phyloP scores from a whole-genome alignment of 2,113 vertebrate genomes.

The Gopherus evgoodei region DNA sequence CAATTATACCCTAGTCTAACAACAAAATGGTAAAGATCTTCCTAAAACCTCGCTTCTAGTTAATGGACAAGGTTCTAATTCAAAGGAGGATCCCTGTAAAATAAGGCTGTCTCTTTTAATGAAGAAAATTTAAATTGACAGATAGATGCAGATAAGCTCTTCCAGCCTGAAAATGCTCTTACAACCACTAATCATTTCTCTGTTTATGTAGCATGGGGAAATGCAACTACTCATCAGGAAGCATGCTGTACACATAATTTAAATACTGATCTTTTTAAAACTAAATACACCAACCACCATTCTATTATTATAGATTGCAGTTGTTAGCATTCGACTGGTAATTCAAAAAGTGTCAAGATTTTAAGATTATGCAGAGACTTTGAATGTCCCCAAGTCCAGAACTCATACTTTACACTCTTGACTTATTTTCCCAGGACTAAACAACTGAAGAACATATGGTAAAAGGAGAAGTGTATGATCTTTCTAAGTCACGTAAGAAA shows the following conservation, averaged over 20 bases:
- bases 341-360: not conserved
- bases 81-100: not conserved
- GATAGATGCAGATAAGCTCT: not conserved
- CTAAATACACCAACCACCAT: not conserved
- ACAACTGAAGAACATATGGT: not conserved
- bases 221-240: not conserved
- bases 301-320: not conserved
- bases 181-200: not conserved
- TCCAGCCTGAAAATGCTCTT: not conserved
- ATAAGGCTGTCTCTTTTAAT: not conserved
- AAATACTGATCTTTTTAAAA: not conserved
- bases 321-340: not conserved
- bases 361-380: not conserved
- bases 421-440: not conserved
- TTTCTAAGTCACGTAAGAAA: not conserved
- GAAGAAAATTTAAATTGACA: not conserved
- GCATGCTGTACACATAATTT: not conserved
- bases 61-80: not conserved
- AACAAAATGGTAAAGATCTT: not conserved
- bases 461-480: not conserved
- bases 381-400: not conserved
- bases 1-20: not conserved
- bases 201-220: not conserved
- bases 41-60: constrained; percentile 41
- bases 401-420: not conserved